A percentile compares a stretch with the other conserved stretches of the same genome.
These are phyloP conservation scores for Nematostella vectensis DNA, from an alignment of 92 coral and sea anemone genomes.

Conservation along the genomic window DNA sequence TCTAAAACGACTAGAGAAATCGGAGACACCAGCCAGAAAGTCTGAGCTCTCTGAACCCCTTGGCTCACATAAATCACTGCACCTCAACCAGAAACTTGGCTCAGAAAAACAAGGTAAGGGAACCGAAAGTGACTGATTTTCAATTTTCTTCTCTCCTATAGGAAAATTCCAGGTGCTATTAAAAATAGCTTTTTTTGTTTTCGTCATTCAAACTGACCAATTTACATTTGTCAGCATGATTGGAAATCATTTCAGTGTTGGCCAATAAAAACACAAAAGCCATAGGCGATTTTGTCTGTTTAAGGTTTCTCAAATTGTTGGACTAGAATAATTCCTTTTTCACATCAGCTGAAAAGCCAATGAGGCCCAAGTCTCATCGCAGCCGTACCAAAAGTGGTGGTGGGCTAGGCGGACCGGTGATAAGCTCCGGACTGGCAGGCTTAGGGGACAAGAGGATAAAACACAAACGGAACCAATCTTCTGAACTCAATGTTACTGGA, in stretches of 20 bases:
- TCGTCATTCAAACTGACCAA: no score
- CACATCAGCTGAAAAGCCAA: neutral
- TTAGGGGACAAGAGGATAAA: slow-evolving; percentile 14
- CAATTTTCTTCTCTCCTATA: no score
- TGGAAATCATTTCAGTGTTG: no score
- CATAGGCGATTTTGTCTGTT: no score
- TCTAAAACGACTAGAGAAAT: slow-evolving; percentile 46
- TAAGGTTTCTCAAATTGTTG: no score
- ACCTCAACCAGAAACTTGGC: neutral
- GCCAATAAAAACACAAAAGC: no score
- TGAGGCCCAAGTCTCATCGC: slow-evolving; percentile 16
- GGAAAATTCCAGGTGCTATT: no score
- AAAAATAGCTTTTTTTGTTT: no score
- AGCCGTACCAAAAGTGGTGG: slow-evolving; percentile 19
- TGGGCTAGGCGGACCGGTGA: slow-evolving; percentile 39
- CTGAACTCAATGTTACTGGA: slow-evolving; percentile 18
- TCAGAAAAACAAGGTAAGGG: neutral
- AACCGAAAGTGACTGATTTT: no score
- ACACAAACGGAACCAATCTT: slow-evolving; percentile 5
- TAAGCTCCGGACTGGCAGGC: slow-evolving; percentile 40
- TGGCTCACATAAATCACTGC: neutral
- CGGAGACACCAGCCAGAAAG: slow-evolving; percentile 8
- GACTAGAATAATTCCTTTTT: no score
- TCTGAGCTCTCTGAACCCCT: slow-evolving; percentile 3
- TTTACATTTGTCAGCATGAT: no score